Evolutionary conservation across 1,140 invertebrate species (phyloP).

Genomic region (Coptotermes formosanus): DNA sequence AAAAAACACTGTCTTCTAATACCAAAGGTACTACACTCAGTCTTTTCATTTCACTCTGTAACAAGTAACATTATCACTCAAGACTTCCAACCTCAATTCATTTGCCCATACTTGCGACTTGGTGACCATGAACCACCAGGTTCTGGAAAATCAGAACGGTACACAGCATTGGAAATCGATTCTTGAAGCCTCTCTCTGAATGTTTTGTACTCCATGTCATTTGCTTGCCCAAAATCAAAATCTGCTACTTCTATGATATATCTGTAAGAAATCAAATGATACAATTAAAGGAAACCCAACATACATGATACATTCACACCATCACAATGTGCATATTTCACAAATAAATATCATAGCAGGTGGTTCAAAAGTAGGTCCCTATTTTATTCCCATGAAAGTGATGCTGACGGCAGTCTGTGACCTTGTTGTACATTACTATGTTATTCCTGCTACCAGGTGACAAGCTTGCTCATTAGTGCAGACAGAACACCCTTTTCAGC

Average conservation of each 20-base stretch:
- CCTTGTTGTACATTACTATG: no score
- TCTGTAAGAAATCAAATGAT: slow-evolving; percentile 49
- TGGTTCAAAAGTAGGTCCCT: no score
- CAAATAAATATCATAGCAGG: neutral
- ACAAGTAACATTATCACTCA: slow-evolving; percentile 1
- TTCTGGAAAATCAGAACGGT: slow-evolving; percentile 40
- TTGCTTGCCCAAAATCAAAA: slow-evolving; percentile 78
- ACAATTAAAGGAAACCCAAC: neutral
- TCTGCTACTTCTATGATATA: slow-evolving; percentile 82
- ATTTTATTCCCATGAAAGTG: no score
- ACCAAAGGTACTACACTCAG: neutral
- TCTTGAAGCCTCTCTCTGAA: slow-evolving; percentile 75
- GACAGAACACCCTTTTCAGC: no score
- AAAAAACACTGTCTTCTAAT: neutral
- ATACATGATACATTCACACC: neutral
- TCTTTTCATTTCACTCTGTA: neutral
- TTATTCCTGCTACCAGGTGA: no score
- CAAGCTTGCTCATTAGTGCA: no score
- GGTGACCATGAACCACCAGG: slow-evolving; percentile 39
- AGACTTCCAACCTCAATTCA: slow-evolving; percentile 37
- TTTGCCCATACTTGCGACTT: slow-evolving; percentile 42
- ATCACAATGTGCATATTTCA: neutral
- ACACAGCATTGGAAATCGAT: slow-evolving; percentile 65
- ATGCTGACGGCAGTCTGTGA: no score
- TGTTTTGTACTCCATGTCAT: slow-evolving; percentile 81